phyloP scores from a whole-genome alignment of 2,113 vertebrate species.

The Lophotis ruficrista region DNA sequence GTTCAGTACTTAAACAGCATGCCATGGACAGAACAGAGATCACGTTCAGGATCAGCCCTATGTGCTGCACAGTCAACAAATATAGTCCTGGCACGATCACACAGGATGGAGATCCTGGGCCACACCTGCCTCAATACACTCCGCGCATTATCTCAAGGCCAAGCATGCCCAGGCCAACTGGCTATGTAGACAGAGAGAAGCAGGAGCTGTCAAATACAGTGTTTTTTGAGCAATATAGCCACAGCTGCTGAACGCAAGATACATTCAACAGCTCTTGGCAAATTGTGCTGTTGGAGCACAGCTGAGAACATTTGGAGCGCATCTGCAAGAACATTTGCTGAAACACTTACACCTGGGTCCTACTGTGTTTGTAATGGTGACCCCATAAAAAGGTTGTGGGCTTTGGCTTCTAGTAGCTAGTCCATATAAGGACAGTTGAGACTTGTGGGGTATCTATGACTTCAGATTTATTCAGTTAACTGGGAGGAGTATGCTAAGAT shows the following conservation, averaged over 20 bases:
- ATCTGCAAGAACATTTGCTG: conserved; percentile 61
- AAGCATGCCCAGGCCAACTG: neutral
- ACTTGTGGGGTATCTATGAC: neutral
- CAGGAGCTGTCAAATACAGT: neutral
- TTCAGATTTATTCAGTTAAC: neutral
- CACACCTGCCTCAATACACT: neutral
- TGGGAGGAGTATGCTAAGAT: neutral
- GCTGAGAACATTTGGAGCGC: conserved; percentile 58
- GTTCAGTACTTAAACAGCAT: neutral
- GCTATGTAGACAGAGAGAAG: neutral
- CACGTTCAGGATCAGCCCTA: neutral
- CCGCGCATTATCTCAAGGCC: neutral
- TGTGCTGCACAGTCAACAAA: neutral
- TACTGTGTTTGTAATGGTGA: conserved; percentile 5
- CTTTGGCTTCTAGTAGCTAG: neutral
- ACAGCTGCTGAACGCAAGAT: conserved; percentile 3
- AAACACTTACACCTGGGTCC: conserved; percentile 43
- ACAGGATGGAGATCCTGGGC: neutral
- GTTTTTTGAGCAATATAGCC: neutral
- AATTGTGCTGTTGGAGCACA: conserved; percentile 19
- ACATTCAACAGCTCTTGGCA: conserved; percentile 47
- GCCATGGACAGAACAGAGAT: neutral
- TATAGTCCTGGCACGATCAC: neutral
- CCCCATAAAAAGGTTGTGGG: conserved; percentile 12
- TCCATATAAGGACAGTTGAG: neutral